Conservation (phyloP, 1,140 invertebrate genomes). For the Octopus sinensis region DNA sequence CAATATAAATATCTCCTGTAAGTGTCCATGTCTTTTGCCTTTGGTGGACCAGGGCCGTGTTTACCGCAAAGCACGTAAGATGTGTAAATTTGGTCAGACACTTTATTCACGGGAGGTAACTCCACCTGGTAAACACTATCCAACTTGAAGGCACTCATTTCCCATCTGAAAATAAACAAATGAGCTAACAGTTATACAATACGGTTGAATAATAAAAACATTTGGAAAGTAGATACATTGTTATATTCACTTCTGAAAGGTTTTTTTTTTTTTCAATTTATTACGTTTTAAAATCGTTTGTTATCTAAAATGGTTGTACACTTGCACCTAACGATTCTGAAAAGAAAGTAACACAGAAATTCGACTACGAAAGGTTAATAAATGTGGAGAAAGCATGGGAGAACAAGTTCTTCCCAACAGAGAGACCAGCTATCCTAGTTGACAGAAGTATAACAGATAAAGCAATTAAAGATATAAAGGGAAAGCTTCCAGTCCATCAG, state of each 20-base stretch:
- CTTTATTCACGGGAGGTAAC: conserved; percentile 65
- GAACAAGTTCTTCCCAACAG: too few relatives aligned
- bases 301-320: background rate
- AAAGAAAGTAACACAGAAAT: background rate
- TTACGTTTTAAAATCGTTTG: background rate
- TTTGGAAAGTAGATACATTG: background rate
- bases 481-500: too few relatives aligned
- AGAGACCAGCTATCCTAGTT: too few relatives aligned
- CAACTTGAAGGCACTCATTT: conserved; percentile 58
- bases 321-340: background rate
- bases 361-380: too few relatives aligned
- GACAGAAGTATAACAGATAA: too few relatives aligned
- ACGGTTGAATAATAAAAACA: background rate
- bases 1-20: conserved; percentile 54
- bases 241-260: background rate
- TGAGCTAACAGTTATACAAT: background rate
- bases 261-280: background rate
- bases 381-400: too few relatives aligned
- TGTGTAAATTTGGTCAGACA: conserved; percentile 67
- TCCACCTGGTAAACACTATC: conserved; percentile 60
- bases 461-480: too few relatives aligned
- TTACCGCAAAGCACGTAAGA: conserved; percentile 63
- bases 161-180: conserved; percentile 59
- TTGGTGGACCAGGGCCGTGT: conserved; percentile 57
- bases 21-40: conserved; percentile 51